These are phyloP conservation scores for Heliconius hermathena DNA, from an alignment of 1,140 invertebrate genomes.

Conservation along the genomic window DNA sequence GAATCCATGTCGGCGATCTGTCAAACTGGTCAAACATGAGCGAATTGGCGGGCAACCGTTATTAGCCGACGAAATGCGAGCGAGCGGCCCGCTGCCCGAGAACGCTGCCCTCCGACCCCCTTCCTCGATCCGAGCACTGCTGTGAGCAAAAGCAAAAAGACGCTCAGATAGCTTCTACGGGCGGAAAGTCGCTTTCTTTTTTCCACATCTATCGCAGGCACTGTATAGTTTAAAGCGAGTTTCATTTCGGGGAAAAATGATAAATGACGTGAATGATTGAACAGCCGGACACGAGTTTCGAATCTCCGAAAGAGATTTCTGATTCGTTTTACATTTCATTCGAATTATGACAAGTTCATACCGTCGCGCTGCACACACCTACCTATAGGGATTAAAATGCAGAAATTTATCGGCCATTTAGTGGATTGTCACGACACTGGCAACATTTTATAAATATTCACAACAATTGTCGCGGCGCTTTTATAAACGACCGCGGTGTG, in stretches of 20 bases:
- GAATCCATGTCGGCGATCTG: conserved; percentile 75
- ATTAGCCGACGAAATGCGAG: conserved; percentile 68
- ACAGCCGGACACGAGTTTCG: conserved; percentile 63
- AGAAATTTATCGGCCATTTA: conserved; percentile 66
- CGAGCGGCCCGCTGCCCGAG: conserved; percentile 31
- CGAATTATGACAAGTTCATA: conserved; percentile 51
- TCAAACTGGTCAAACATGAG: conserved; percentile 79
- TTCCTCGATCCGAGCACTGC: conserved; percentile 60
- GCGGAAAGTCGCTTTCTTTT: conserved; percentile 63
- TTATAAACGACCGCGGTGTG: conserved; percentile 61
- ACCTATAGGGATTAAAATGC: conserved; percentile 65
- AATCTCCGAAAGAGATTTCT: conserved; percentile 66
- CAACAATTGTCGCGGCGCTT: conserved; percentile 62
- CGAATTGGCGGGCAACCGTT: conserved; percentile 67
- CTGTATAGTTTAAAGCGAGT: conserved; percentile 73
- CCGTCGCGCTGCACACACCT: conserved; percentile 45
- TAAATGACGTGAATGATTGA: conserved; percentile 80
- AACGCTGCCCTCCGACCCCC: conserved; percentile 33
- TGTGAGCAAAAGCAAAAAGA: conserved; percentile 69
- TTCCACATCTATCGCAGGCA: conserved; percentile 66
- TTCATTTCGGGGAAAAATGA: conserved; percentile 75
- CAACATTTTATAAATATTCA: conserved; percentile 77
- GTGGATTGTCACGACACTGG: conserved; percentile 63
- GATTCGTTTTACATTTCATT: conserved; percentile 60
- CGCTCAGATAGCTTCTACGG: conserved; percentile 69